These are phyloP conservation scores for Poecilia wingei DNA, from an alignment of 2,797 vertebrate genomes.

Conservation along the genomic window DNA sequence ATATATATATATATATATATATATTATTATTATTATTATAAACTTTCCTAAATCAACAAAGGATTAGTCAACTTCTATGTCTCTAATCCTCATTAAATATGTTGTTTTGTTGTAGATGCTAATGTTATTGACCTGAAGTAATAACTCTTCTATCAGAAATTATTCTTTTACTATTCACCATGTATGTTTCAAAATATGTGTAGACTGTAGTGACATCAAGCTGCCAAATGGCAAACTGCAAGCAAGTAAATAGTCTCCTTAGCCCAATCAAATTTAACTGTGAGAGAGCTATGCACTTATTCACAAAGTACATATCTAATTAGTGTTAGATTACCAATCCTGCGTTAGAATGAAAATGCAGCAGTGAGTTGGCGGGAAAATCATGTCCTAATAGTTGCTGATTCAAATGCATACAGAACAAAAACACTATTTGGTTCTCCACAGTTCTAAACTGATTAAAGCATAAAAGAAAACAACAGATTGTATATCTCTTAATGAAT, in stretches of 20 bases:
- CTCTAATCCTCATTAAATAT: neutral
- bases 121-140: neutral
- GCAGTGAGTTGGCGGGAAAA: neutral
- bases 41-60: neutral
- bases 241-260: neutral
- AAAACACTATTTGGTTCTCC: neutral
- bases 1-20: too few species aligned
- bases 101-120: neutral
- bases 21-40: too few species aligned
- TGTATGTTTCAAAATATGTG: neutral
- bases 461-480: neutral
- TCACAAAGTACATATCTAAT: neutral
- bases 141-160: neutral
- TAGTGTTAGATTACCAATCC: neutral
- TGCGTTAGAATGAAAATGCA: neutral
- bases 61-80: neutral
- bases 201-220: neutral
- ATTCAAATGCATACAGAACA: neutral
- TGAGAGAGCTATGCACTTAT: neutral
- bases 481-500: neutral
- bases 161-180: neutral
- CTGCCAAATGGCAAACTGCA: neutral
- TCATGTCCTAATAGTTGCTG: neutral
- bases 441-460: neutral
- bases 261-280: too few species aligned